Percentiles rank a stretch among this genome's conserved stretches.
Conservation (phyloP, 2,888 invertebrate genomes). For the Hydropsyche betteni region DNA sequence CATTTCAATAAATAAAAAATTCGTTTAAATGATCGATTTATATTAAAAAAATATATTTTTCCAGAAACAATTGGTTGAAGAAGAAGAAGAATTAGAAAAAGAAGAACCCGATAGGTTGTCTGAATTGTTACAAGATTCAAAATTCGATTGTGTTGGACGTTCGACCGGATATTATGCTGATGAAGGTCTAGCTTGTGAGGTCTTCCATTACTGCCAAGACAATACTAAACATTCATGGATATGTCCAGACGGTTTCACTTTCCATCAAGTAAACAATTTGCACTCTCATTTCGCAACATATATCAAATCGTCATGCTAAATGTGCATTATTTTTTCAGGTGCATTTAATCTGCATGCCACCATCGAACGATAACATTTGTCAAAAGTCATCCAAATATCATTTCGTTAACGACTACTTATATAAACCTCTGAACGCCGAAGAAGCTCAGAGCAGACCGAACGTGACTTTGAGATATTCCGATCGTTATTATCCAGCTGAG, state of each 20-base stretch:
- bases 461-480: slow-evolving; percentile 81
- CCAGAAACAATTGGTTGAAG: slow-evolving; percentile 61
- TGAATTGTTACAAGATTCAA: slow-evolving; percentile 80
- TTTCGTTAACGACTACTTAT: slow-evolving; percentile 91
- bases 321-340: slow-evolving; percentile 67
- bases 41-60: slow-evolving; percentile 31
- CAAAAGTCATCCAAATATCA: slow-evolving; percentile 89
- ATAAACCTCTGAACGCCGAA: slow-evolving; percentile 86
- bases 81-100: slow-evolving; percentile 77
- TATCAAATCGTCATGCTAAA: not conserved
- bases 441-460: slow-evolving; percentile 84
- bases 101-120: slow-evolving; percentile 88
- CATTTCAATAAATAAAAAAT: not conserved
- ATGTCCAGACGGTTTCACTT: slow-evolving; percentile 89
- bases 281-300: not conserved
- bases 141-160: slow-evolving; percentile 81
- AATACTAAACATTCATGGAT: slow-evolving; percentile 92
- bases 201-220: slow-evolving; percentile 94
- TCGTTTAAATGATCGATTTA: not conserved
- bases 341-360: slow-evolving; percentile 93
- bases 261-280: slow-evolving; percentile 74
- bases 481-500: slow-evolving; percentile 83
- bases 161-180: slow-evolving; percentile 93
- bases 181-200: slow-evolving; percentile 86
- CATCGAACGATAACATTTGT: slow-evolving; percentile 88